Base-by-base conservation (phyloP, 2,797 vertebrate genomes). In the Pempheris klunzingeri region DNA sequence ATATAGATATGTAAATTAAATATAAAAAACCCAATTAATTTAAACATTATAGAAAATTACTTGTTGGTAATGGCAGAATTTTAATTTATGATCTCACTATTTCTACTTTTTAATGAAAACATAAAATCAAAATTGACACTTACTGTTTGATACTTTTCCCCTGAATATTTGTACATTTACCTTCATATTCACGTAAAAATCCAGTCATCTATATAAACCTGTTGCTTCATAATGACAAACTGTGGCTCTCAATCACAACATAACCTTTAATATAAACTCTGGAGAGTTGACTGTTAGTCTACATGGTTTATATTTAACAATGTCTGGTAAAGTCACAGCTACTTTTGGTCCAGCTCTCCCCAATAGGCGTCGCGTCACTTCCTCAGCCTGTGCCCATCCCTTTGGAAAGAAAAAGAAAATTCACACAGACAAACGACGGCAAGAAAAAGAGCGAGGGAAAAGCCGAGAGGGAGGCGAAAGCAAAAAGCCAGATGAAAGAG, bases 341-440 rank as follows among this genome's bases (percentile, higher is more conserved):
- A 63, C 80, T 74, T 64, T 6, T 78, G 78, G 77, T 90, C 78
- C 84, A 77, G 82, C 77, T 50, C 76, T 86, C 88, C 79, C 80
- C 82, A 88, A 78, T 83, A 81, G 78, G 24, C 9, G 83, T 72
- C 79, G 93, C 95, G 95, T 96, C 95, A 96, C 95, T 96, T 96
- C 95, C 95, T 95, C 82, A 69, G 47, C 69, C 78, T 70, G 54
- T 80, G 95, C 95, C 95, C 95, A 94, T 95, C 95, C 95, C 95
- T 92, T 89, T 93, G 92, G 93, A 92, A 90, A 89, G 90, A 89
- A 88, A 73, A 88, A 91, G 88, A 92, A 83, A 89, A 87, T 50
- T 87, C 90, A 88, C 89, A 86, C 86, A 88, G 88, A 82, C 88
- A 82, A 90, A 78, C 85, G 87, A 92, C 92, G 87, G 87, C 85